Evolutionary conservation across 2,888 invertebrate genomes (phyloP), one percentile per base, ranked within the genome.

Genomic region (Tridacna gigas): DNA sequence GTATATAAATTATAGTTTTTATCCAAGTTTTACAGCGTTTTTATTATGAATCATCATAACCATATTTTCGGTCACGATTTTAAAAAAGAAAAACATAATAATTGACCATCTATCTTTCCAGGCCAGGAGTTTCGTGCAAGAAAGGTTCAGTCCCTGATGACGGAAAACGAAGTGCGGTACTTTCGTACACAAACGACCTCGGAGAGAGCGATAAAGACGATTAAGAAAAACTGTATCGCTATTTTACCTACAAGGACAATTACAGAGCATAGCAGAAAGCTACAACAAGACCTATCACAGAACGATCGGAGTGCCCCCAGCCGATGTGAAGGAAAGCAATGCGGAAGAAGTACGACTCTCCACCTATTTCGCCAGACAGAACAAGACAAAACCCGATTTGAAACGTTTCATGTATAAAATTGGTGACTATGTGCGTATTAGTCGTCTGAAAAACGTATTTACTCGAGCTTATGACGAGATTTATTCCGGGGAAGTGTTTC

Each of bases 401-500:
- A 82, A 82, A 77, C 76, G 76, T 0, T 86, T 86, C 45, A 73
- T 80, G 73, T 88, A 77, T 28, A 87, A 88, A 78, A 67, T 87
- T 5, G 84, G 82, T 15, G 86, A 88, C 63, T 74, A 75, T 67
- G 82, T 89, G 22, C 56, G 88, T 48, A 66, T 84, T 0, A 77
- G 56, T 25, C 82, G 87, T 79, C 37, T 37, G 37, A 37, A 2
- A 37, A 37, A 2, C 37, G 7, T 4, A 56, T 88, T 89, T 47
- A 80, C 80, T 15, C 74, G 84, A 7, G 86, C 84, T 48, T 87
- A 88, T 47, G 85, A 85, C 45, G 73, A 88, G 60, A 83, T 76
- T 20, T 85, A 83, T 74, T 71, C 80, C 0, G 84, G 84, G 0
- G 84, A 87, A 80, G 79, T 89, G 71, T 89, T 89, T 66, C 65